phyloP scores from a whole-genome alignment of 2,888 invertebrate genomes.

The Linnaemya vulpina region DNA sequence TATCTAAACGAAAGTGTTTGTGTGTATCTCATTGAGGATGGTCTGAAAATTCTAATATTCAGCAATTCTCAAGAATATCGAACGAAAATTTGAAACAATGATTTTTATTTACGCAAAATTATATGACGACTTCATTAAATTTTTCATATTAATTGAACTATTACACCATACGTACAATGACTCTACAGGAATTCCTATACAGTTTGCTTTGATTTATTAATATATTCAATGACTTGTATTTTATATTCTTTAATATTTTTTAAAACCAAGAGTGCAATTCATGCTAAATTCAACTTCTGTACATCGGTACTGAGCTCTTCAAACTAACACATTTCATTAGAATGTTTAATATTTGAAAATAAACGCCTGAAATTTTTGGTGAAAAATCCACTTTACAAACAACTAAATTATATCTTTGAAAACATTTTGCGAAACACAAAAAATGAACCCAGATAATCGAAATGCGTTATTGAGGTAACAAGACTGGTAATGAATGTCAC shows the following conservation, averaged over 20 bases:
- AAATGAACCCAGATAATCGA: neutral
- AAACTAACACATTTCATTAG: too few species aligned
- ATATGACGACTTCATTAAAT: constrained; percentile 21
- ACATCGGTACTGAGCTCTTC: too few species aligned
- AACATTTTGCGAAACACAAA: neutral
- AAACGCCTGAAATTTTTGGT: too few species aligned
- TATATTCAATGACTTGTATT: constrained; percentile 48
- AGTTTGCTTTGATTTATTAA: neutral
- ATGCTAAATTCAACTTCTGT: too few species aligned
- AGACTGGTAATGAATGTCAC: constrained; percentile 49
- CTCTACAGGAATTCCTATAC: constrained; percentile 42
- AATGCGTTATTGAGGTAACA: constrained; percentile 4
- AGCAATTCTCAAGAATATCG: neutral
- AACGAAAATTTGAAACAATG: neutral
- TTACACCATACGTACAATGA: constrained; percentile 40
- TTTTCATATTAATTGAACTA: constrained; percentile 45
- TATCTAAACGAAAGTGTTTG: neutral
- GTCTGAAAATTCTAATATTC: constrained; percentile 20
- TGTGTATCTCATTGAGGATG: constrained; percentile 10
- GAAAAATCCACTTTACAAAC: neutral
- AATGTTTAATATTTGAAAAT: too few species aligned
- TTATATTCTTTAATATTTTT: neutral
- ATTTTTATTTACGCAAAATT: neutral
- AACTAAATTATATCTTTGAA: neutral
- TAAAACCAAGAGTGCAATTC: too few species aligned